Conservation (phyloP, 2,888 invertebrate genomes). For the Phytoseiulus persimilis region DNA sequence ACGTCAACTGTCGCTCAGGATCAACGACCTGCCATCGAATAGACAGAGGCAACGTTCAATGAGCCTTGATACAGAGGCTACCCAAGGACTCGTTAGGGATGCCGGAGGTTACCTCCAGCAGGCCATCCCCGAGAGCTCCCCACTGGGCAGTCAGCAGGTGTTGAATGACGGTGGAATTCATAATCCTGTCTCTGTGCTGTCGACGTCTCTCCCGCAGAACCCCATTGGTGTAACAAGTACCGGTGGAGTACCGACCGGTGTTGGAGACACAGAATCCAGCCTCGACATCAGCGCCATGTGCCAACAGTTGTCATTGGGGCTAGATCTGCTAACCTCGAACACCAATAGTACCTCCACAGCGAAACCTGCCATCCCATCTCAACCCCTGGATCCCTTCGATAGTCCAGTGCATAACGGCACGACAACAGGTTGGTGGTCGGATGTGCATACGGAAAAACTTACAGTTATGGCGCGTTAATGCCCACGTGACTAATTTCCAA, state of each 20-base stretch:
- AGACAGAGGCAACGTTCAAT: constrained; percentile 61
- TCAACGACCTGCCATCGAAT: constrained; percentile 90
- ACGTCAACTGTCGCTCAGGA: constrained; percentile 74
- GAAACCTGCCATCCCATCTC: constrained; percentile 38
- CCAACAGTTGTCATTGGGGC: constrained; percentile 66
- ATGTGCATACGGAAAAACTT: too few species aligned
- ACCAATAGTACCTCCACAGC: constrained; percentile 39
- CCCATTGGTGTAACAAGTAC: background rate
- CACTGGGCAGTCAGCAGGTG: constrained; percentile 50
- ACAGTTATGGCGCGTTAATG: too few species aligned
- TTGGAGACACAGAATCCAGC: constrained; percentile 23
- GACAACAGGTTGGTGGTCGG: background rate
- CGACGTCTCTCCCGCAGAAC: constrained; percentile 33
- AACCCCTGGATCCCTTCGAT: constrained; percentile 39
- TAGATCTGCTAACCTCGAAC: constrained; percentile 59
- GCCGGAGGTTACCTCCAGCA: constrained; percentile 19
- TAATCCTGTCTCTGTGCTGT: constrained; percentile 35
- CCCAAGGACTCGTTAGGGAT: constrained; percentile 33
- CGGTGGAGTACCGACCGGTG: background rate
- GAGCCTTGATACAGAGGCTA: constrained; percentile 36
- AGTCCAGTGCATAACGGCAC: background rate
- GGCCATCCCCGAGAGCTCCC: constrained; percentile 64
- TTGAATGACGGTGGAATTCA: constrained; percentile 47
- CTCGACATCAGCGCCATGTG: constrained; percentile 62
- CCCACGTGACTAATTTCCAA: too few species aligned